Conservation (phyloP, 1,140 invertebrate genomes). For the Drosophila quadrilineata region DNA sequence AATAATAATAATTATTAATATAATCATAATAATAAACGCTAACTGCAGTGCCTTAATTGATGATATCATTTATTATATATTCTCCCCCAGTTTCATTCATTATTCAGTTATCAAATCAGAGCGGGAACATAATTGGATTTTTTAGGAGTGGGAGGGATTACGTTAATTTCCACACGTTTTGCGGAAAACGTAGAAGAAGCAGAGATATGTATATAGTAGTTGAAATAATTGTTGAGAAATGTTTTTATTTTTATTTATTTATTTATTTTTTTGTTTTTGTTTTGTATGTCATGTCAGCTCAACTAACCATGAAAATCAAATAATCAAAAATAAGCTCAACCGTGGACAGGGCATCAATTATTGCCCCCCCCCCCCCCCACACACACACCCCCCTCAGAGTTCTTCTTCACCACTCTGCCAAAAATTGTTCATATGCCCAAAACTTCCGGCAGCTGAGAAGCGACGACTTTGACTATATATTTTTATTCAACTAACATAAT, state of each 20-base stretch:
- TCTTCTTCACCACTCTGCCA: too few species aligned
- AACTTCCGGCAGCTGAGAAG: conserved; percentile 42
- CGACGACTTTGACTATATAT: conserved; percentile 13
- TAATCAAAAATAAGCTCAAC: conserved; percentile 38
- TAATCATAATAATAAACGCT: neutral
- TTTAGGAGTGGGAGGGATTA: too few species aligned
- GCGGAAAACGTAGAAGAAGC: conserved; percentile 10
- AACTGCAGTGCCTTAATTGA: conserved; percentile 5
- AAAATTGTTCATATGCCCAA: conserved; percentile 32
- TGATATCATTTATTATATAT: conserved; percentile 30
- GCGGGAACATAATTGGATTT: too few species aligned
- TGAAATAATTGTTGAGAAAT: conserved; percentile 5
- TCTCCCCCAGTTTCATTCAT: too few species aligned
- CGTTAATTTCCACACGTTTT: conserved; percentile 12
- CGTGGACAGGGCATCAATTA: conserved; percentile 37
- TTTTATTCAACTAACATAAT: conserved; percentile 1
- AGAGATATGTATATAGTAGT: too few species aligned
- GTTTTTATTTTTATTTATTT: neutral
- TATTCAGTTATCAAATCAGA: too few species aligned
- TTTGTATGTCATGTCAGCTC: neutral
- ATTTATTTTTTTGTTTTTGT: neutral
- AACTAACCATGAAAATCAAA: conserved; percentile 50
- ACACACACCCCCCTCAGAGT: too few species aligned
- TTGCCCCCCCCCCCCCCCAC: too few species aligned
- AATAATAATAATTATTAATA: neutral